These are phyloP conservation scores for Meandrusa payeni DNA, from an alignment of 2,888 invertebrate genomes.

Conservation along the genomic window DNA sequence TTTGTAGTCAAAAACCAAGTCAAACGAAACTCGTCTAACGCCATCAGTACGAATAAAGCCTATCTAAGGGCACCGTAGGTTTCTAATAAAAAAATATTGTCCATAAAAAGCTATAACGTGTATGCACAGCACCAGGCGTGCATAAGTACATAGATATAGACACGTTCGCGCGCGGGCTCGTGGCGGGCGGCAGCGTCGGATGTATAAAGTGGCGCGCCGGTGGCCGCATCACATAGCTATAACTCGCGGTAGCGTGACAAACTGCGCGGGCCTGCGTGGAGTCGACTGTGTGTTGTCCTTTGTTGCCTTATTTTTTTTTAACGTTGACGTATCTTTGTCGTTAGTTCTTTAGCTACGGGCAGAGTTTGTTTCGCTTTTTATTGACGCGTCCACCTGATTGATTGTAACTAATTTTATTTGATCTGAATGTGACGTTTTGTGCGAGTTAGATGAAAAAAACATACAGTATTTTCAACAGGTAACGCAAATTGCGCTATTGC, in stretches of 20 bases:
- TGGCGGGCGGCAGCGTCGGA: constrained; percentile 72
- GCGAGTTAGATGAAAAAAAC: too few species aligned
- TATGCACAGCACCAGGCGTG: constrained; percentile 7
- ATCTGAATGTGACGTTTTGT: too few species aligned
- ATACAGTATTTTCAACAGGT: too few species aligned
- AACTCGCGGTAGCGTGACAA: constrained; percentile 76
- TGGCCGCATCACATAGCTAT: constrained; percentile 80
- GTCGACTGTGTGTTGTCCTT: constrained; percentile 35
- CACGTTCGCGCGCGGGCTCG: constrained; percentile 38
- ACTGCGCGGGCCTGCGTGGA: constrained; percentile 56
- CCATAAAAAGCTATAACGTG: constrained; percentile 3
- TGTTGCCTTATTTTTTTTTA: constrained; percentile 29
- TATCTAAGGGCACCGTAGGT: too few species aligned
- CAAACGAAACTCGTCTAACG: too few species aligned
- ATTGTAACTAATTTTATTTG: constrained; percentile 3
- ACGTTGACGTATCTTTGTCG: constrained; percentile 9
- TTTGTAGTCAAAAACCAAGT: too few species aligned
- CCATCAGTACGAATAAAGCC: too few species aligned
- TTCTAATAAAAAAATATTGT: too few species aligned
- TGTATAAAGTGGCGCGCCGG: constrained; percentile 80
- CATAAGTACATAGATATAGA: constrained; percentile 26
- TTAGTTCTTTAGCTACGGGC: not conserved
- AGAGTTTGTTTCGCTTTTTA: not conserved
- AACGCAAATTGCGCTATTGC: too few species aligned
- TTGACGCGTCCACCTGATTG: not conserved